These are phyloP conservation scores for Cryptomyrus ogoouensis DNA, from an alignment of 2,113 vertebrate species.

Conservation along the genomic window DNA sequence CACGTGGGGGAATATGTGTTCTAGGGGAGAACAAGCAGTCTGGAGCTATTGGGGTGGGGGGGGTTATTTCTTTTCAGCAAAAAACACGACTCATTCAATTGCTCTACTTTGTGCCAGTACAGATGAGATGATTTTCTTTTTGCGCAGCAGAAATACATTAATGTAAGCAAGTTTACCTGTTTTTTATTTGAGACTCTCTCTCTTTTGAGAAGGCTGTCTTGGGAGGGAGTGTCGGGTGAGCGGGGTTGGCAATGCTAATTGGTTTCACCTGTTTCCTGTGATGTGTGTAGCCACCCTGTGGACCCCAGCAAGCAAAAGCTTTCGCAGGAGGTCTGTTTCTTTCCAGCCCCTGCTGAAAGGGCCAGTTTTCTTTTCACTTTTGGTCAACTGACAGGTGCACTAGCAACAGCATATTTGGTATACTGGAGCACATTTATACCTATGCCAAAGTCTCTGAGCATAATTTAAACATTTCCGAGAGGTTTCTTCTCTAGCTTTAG, in stretches of 20 bases:
- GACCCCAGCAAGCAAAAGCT: neutral
- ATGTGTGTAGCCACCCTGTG: neutral
- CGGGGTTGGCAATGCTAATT: neutral
- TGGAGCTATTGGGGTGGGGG: neutral
- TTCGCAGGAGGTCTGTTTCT: neutral
- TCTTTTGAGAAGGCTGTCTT: neutral
- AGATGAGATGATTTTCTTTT: neutral
- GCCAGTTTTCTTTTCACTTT: neutral
- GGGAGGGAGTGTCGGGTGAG: neutral
- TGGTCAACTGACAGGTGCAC: neutral
- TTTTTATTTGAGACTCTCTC: neutral
- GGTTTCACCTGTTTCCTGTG: neutral
- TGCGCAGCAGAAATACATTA: neutral
- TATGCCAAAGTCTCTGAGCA: neutral
- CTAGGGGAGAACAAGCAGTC: neutral
- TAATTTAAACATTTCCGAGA: neutral
- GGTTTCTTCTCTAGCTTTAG: neutral
- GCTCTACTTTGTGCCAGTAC: neutral
- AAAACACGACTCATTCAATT: neutral
- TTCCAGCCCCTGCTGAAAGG: neutral
- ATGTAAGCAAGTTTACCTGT: neutral
- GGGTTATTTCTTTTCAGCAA: neutral
- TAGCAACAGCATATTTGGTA: neutral
- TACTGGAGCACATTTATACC: neutral
- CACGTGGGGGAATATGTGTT: neutral